Base-by-base conservation (phyloP, 2,113 vertebrate genomes). In the Astur gentilis region DNA sequence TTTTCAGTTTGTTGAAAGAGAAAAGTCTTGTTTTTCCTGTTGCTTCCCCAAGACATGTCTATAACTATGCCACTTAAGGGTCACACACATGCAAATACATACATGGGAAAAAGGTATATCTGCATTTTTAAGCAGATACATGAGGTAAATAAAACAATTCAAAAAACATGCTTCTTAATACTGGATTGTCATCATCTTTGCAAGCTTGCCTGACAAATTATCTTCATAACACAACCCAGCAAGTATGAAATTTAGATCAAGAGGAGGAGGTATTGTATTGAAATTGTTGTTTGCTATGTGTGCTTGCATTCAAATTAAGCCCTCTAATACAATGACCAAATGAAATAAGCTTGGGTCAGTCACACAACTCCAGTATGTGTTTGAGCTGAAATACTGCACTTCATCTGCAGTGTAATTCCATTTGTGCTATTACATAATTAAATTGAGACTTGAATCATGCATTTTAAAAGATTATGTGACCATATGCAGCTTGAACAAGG, bases 391-490 rank as follows among this genome's bases (percentile, higher is more conserved):
- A 97, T 93, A 61, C 94, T 94, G 96, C 98, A 98, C 98, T 99
- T 98, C 98, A 98, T 99, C 98, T 98, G 98, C 98, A 98, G 96
- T 98, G 98, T 99, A 99, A 99, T 99, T 99, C 98, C 98, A 98
- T 99, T 99, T 99, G 98, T 98, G 99, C 99, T 99, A 98, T 99
- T 99, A 99, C 98, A 98, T 99, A 99, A 99, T 99, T 99, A 99
- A 98, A 99, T 99, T 97, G 99, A 98, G 99, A 98, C 98, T 98
- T 98, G 98, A 98, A 98, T 98, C 97, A 97, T 93, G 97, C 98
- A 86, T 99, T 99, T 99, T 99, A 99, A 99, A 99, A 99, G 99
- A 99, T 99, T 99, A 99, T 99, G 98, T 98, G 98, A 98, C 98
- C 99, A 99, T 99, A 99, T 99, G 99, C 98, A 98, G 98, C 98